Evolutionary conservation across 2,888 invertebrate species (phyloP).

Genomic region (Drosophila longiperda): DNA sequence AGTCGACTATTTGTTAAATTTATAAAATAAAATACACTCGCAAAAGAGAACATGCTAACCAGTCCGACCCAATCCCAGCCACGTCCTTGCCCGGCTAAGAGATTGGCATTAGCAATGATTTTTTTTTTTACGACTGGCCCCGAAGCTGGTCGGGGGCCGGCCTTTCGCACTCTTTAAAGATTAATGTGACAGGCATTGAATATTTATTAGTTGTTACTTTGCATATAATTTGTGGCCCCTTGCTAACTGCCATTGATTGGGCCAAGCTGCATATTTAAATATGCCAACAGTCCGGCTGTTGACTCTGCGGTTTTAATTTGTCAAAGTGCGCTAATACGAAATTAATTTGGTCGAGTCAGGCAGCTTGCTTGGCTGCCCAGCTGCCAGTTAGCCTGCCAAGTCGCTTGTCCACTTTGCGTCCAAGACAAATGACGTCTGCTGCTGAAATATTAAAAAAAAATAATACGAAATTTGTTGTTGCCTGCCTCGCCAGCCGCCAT

Average conservation of each 20-base stretch:
- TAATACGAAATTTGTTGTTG: slow-evolving; percentile 43
- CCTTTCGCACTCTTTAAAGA: slow-evolving; percentile 74
- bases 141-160: slow-evolving; percentile 21
- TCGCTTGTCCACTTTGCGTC: slow-evolving; percentile 68
- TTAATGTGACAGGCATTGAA: slow-evolving; percentile 80
- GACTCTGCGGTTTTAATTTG: slow-evolving; percentile 79
- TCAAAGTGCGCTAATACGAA: slow-evolving; percentile 80
- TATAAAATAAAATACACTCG: slow-evolving; percentile 70
- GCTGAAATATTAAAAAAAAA: slow-evolving; percentile 76
- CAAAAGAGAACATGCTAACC: slow-evolving; percentile 34
- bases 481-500: slow-evolving; percentile 35
- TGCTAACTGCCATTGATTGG: slow-evolving; percentile 75
- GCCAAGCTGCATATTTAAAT: slow-evolving; percentile 65
- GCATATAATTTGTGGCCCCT: slow-evolving; percentile 75
- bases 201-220: slow-evolving; percentile 79
- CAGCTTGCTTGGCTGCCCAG: slow-evolving; percentile 4
- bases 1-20: slow-evolving; percentile 79
- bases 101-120: slow-evolving; percentile 81
- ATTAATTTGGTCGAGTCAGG: slow-evolving; percentile 69
- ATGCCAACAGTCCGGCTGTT: slow-evolving; percentile 71
- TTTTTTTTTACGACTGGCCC: slow-evolving; percentile 48
- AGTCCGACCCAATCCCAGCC: slow-evolving; percentile 13
- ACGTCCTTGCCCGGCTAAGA: slow-evolving; percentile 55
- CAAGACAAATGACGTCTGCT: slow-evolving; percentile 79
- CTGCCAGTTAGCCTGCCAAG: slow-evolving; percentile 48